Evolutionary conservation across 2,888 invertebrate genomes (phyloP).

Genomic region (Axea sp.): DNA sequence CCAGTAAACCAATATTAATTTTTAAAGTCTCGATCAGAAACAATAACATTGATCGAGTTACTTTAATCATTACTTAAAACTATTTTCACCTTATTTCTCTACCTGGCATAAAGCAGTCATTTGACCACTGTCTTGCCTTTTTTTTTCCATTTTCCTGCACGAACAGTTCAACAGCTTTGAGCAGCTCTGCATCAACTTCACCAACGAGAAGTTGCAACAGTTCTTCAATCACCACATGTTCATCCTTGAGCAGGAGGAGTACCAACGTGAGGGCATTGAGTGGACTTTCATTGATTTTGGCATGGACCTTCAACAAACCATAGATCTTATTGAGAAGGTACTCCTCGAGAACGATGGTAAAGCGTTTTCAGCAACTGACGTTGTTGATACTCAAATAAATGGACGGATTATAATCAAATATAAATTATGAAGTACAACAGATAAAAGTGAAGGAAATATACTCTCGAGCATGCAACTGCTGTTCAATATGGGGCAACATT

Average conservation of each 20-base stretch:
- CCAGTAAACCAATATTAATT: slow-evolving; percentile 35
- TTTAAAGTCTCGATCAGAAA: slow-evolving; percentile 31
- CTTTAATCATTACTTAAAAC: slow-evolving; percentile 30
- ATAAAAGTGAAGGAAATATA: slow-evolving; percentile 29
- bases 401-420: slow-evolving; percentile 22
- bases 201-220: slow-evolving; percentile 98
- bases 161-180: slow-evolving; percentile 87
- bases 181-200: slow-evolving; percentile 90
- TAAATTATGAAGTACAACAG: slow-evolving; percentile 1
- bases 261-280: slow-evolving; percentile 97
- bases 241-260: slow-evolving; percentile 99
- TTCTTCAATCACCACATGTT: slow-evolving; percentile 99
- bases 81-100: slow-evolving; percentile 16
- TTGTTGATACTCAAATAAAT: slow-evolving; percentile 21
- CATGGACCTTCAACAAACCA: slow-evolving; percentile 90
- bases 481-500: slow-evolving; percentile 34
- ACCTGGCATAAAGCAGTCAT: slow-evolving; percentile 69
- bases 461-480: slow-evolving; percentile 67
- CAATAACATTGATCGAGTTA: slow-evolving; percentile 24
- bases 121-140: slow-evolving; percentile 74
- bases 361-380: slow-evolving; percentile 44
- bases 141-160: slow-evolving; percentile 71
- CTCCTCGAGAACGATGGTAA: slow-evolving; percentile 70
- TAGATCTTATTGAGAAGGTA: slow-evolving; percentile 90
- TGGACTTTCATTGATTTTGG: slow-evolving; percentile 96